phyloP scores from a whole-genome alignment of 2,113 vertebrate genomes.

The Puffinus mauretanicus region DNA sequence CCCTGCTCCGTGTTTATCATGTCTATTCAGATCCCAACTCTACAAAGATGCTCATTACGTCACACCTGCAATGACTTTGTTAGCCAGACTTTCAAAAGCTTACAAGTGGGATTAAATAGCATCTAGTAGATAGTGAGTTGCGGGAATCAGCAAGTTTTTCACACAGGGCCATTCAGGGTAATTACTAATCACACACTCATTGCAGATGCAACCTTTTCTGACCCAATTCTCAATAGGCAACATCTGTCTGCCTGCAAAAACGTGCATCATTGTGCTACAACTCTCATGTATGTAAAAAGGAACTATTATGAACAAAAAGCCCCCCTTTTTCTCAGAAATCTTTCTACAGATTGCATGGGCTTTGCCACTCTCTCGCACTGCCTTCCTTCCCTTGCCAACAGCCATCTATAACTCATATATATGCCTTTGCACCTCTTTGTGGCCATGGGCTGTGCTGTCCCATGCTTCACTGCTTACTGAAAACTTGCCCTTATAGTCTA shows the following conservation, averaged over 20 bases:
- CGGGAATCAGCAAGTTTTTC: not conserved
- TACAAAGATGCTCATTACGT: not conserved
- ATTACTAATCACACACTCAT: slow-evolving; percentile 28
- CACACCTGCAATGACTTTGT: not conserved
- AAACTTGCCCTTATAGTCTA: not conserved
- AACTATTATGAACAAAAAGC: not conserved
- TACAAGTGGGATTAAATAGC: not conserved
- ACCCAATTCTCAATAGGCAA: slow-evolving; percentile 24
- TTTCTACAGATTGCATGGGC: not conserved
- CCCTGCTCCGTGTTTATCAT: not conserved
- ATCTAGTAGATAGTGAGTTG: not conserved
- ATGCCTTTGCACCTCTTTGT: not conserved
- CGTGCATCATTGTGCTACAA: not conserved
- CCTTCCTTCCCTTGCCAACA: not conserved
- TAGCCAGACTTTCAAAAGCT: not conserved
- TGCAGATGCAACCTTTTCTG: slow-evolving; percentile 48
- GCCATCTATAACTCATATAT: not conserved
- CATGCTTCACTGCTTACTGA: not conserved
- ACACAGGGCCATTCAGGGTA: slow-evolving; percentile 14
- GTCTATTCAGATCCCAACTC: not conserved
- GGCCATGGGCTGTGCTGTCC: not conserved
- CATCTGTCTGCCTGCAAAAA: slow-evolving; percentile 45
- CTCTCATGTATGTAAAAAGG: not conserved
- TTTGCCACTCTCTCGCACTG: not conserved
- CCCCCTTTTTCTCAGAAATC: not conserved